Conservation (phyloP, 2,888 invertebrate species). For the Xestia c-nigrum region DNA sequence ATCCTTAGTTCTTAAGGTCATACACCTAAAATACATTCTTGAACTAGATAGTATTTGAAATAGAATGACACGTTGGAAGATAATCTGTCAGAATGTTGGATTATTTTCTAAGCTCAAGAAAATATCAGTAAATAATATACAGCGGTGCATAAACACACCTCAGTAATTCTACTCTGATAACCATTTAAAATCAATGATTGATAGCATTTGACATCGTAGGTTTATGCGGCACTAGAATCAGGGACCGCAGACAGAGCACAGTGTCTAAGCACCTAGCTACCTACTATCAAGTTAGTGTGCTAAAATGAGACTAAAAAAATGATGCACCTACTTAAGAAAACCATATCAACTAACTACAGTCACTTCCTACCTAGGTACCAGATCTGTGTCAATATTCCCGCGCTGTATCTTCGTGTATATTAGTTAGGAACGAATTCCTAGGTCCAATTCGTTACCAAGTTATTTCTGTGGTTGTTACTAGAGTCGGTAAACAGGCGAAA, state of each 20-base stretch:
- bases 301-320: no score
- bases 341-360: neutral
- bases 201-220: neutral
- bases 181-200: neutral
- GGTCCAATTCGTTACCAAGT: neutral
- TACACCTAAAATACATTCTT: conserved; percentile 80
- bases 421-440: neutral
- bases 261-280: neutral
- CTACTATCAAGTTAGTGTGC: no score
- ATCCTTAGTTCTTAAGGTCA: conserved; percentile 76
- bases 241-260: neutral
- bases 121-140: neutral
- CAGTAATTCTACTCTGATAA: neutral
- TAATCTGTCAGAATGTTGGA: neutral
- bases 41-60: conserved; percentile 43
- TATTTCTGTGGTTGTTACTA: no score
- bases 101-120: neutral
- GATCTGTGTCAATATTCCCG: neutral
- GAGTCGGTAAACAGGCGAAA: no score
- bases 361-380: no score
- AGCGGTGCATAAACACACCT: neutral
- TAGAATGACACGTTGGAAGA: conserved; percentile 24
- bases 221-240: neutral
- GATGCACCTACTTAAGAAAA: no score
- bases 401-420: neutral